Evolutionary conservation across 2,888 invertebrate species (phyloP), one percentile per base, ranked within the genome.

Genomic region (Pollenia griseotomentosa): DNA sequence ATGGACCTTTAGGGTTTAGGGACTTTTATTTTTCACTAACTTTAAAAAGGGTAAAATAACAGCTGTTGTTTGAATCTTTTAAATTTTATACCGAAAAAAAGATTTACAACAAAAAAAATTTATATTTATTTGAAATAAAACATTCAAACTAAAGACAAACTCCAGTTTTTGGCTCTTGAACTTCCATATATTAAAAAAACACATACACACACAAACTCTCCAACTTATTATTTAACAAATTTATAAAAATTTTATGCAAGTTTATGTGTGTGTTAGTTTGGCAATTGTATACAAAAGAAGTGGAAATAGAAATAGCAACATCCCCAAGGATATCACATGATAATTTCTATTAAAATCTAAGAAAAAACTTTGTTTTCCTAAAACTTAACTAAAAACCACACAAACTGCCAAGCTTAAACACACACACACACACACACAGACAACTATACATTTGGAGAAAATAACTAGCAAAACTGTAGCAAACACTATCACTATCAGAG

Each of bases 301-400:
- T 33, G 66, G 19, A 61, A 16, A 73, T 23, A 59, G 59, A 68
- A 84, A 59, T 70, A 51, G 55, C 55, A 70, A 70, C 70, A 84
- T 90, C 89, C 88, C 89, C 89, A 90, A 90, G 91, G 91, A 90
- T 90, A 90, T 90, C 89, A 89, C 89, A 90, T 89, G 91, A 91
- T 91, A 92, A 91, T 92, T 91, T 90, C 89, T 90, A 91, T 90
- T 90, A 90, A 89, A 88, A 90, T 89, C 88, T 89, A 88, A 89
- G 89, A 89, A 88, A 89, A 89, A 88, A 57, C 88, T 71, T 84
- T 78, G 8, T 70, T 19, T 68, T 48, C 63, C 46, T 53, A 71
- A 68, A 70, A 63, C 63, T 63, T 33, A 71, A 51, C 66, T 71
- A 40, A 61, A 77, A 77, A 46, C 46, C 77, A 78, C 55, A 78